phyloP scores from a whole-genome alignment of 2,888 invertebrate species.

The Aphrophora alni region DNA sequence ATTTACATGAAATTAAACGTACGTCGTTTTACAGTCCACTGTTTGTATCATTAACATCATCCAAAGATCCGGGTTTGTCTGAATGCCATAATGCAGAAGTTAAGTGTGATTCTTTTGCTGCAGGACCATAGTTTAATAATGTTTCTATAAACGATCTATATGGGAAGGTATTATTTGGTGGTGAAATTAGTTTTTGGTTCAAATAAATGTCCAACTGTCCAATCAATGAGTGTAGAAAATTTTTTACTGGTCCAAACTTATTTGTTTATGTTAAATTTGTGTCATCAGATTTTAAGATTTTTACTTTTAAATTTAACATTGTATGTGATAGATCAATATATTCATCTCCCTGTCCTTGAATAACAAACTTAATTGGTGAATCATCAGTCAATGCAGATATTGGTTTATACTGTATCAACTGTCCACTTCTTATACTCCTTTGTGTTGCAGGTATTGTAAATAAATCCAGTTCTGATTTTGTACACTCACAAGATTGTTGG shows the following conservation, averaged over 20 bases:
- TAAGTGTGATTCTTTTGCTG: slow-evolving; percentile 42
- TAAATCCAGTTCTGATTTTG: slow-evolving; percentile 47
- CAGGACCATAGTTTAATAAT: slow-evolving; percentile 44
- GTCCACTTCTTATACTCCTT: not conserved
- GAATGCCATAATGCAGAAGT: slow-evolving; percentile 39
- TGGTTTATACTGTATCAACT: slow-evolving; percentile 25
- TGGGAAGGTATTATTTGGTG: slow-evolving; percentile 48
- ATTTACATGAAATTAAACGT: not conserved
- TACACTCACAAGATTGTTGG: slow-evolving; percentile 46
- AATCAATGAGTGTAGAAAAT: slow-evolving; percentile 48
- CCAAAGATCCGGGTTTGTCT: slow-evolving; percentile 42
- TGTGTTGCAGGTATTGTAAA: slow-evolving; percentile 48
- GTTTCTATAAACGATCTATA: slow-evolving; percentile 50
- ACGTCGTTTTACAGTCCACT: slow-evolving; percentile 9
- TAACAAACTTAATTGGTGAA: slow-evolving; percentile 49
- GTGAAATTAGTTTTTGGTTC: slow-evolving; percentile 51
- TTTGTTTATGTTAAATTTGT: not conserved
- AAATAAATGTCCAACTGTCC: slow-evolving; percentile 50
- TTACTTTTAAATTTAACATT: slow-evolving; percentile 48
- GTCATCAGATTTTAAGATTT: slow-evolving; percentile 17
- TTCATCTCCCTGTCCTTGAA: slow-evolving; percentile 48
- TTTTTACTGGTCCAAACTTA: slow-evolving; percentile 46
- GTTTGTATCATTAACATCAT: slow-evolving; percentile 29
- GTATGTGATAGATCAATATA: slow-evolving; percentile 48
- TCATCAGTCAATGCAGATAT: slow-evolving; percentile 47